Conservation (phyloP, 2,113 vertebrate species). For the Ondatra zibethicus region DNA sequence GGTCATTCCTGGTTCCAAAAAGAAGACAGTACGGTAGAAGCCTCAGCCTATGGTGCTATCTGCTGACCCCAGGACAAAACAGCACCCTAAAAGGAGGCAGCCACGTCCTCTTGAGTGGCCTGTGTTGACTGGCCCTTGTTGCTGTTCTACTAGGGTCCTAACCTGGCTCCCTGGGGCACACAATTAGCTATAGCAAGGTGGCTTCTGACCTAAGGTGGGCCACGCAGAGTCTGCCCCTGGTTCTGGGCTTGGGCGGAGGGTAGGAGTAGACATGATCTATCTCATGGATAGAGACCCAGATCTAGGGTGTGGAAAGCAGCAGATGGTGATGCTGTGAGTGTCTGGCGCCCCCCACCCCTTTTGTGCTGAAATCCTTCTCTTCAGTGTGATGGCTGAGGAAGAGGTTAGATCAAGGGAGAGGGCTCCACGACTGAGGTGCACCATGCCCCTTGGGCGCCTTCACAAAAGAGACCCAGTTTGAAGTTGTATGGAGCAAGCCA, state of each 20-base stretch:
- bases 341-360: too few species aligned
- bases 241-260: too few species aligned
- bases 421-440: background rate
- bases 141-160: background rate
- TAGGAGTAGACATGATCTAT: background rate
- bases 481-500: background rate
- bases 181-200: background rate
- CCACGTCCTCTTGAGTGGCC: background rate
- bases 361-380: background rate
- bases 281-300: background rate
- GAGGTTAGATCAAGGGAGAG: too few species aligned
- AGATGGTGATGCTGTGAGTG: background rate
- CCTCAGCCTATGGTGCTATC: background rate
- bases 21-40: background rate
- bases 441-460: background rate
- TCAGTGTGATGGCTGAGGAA: fast-evolving
- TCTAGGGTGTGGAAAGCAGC: fast-evolving
- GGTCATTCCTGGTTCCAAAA: background rate
- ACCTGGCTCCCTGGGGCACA: background rate
- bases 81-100: background rate
- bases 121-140: background rate
- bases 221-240: background rate
- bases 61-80: background rate
- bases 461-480: background rate
- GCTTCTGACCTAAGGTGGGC: background rate